These are phyloP conservation scores for Bombus cullumanus DNA, from an alignment of 1,140 invertebrate species.

Conservation along the genomic window DNA sequence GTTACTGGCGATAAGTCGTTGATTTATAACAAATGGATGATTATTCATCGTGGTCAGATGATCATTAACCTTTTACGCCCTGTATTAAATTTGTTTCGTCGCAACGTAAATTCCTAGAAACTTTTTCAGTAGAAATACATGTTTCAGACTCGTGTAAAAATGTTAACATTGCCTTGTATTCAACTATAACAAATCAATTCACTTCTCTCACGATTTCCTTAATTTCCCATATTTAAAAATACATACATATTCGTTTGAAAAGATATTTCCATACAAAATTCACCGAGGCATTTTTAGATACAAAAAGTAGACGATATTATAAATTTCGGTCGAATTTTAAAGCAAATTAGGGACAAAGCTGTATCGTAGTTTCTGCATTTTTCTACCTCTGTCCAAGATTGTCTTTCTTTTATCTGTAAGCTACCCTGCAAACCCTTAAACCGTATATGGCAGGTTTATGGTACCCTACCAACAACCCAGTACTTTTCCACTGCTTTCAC, in stretches of 20 bases:
- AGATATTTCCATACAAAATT: neutral
- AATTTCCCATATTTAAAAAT: neutral
- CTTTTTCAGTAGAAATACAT: neutral
- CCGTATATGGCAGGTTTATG: neutral
- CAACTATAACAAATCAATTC: neutral
- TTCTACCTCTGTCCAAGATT: neutral
- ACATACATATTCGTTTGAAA: neutral
- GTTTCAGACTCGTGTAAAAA: neutral
- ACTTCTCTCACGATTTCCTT: neutral
- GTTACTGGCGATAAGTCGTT: neutral
- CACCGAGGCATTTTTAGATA: neutral
- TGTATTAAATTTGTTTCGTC: neutral
- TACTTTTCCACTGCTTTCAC: slow-evolving; percentile 63
- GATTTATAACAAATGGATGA: too few relatives aligned
- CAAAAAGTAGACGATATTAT: neutral
- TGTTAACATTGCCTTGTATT: too few relatives aligned
- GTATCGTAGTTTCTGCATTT: neutral
- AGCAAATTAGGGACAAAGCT: accelerated
- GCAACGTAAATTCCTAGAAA: neutral
- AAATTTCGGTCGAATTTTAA: accelerated
- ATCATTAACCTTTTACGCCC: neutral
- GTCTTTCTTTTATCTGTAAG: accelerated
- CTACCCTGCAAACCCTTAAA: neutral
- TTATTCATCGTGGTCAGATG: neutral
- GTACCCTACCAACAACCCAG: neutral